Conservation (phyloP, 1,140 invertebrate genomes). For the Diploscapter pachys region DNA sequence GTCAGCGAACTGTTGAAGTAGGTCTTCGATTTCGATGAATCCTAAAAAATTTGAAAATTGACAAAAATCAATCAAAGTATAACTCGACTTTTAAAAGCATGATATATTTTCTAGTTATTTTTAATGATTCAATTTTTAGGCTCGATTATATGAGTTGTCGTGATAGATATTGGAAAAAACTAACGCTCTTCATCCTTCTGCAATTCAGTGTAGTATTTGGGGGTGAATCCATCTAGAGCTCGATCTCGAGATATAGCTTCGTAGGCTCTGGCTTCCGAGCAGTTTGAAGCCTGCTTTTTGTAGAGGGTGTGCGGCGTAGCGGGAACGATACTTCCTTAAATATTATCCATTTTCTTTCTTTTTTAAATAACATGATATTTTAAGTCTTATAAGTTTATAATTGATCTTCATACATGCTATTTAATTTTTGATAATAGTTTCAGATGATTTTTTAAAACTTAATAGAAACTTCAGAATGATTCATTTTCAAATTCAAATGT, state of each 20-base stretch:
- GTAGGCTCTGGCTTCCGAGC: constrained; percentile 71
- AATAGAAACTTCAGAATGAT: too few species aligned
- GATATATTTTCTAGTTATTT: too few species aligned
- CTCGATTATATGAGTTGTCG: constrained; percentile 5
- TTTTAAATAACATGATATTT: not conserved
- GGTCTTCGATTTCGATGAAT: constrained; percentile 84
- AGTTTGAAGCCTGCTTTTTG: constrained; percentile 73
- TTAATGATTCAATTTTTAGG: too few species aligned
- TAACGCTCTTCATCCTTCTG: constrained; percentile 76
- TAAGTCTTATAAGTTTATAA: too few species aligned
- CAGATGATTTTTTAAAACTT: too few species aligned
- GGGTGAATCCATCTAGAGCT: constrained; percentile 73
- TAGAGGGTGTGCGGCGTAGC: constrained; percentile 88
- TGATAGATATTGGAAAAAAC: constrained; percentile 15
- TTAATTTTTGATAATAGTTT: too few species aligned
- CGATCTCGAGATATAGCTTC: constrained; percentile 73
- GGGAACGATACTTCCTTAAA: constrained; percentile 80
- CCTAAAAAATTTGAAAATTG: constrained; percentile 55
- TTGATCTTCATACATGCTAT: too few species aligned
- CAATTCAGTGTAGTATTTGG: constrained; percentile 80
- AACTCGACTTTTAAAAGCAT: too few species aligned
- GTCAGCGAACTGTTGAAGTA: constrained; percentile 78
- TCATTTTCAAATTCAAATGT: too few species aligned
- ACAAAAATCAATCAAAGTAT: not conserved
- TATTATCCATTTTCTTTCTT: constrained; percentile 3